Evolutionary conservation across 23 tunicate genomes (phyloP).

Genomic region (Trididemnum miniatum): DNA sequence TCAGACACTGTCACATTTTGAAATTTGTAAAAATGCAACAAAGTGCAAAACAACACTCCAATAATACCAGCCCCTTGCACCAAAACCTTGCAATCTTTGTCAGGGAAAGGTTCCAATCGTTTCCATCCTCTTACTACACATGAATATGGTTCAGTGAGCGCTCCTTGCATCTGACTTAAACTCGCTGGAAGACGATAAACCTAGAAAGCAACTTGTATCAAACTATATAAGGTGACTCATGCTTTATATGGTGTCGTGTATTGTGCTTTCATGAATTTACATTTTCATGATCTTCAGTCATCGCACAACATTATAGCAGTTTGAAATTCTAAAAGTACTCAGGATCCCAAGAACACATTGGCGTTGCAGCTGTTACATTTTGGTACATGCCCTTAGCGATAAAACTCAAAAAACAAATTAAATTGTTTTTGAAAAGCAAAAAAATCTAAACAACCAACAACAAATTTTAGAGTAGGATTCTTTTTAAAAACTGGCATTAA

Average conservation of each 20-base stretch:
- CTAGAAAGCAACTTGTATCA: no score
- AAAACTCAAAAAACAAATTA: no score
- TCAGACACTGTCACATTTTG: constrained; percentile 80
- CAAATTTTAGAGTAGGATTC: no score
- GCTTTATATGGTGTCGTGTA: background rate
- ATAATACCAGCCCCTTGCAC: constrained; percentile 88
- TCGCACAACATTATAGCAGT: no score
- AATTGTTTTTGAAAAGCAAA: no score
- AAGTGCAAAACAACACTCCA: constrained; percentile 60
- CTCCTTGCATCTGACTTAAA: constrained; percentile 49
- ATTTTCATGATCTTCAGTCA: constrained; percentile 30
- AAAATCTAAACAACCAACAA: no score
- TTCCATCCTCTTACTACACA: constrained; percentile 86
- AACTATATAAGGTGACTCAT: no score
- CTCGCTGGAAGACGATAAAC: constrained; percentile 61
- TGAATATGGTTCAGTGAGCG: constrained; percentile 76
- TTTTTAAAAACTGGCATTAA: no score
- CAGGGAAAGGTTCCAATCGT: constrained; percentile 40
- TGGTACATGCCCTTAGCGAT: no score
- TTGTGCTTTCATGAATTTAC: background rate
- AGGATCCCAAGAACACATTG: no score
- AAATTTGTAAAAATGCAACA: constrained; percentile 57
- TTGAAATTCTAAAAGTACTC: no score
- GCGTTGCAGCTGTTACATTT: no score
- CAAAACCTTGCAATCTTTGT: constrained; percentile 38